Base-by-base conservation (phyloP, 2,113 vertebrate genomes). In the Ptychochromis oligacanthus region DNA sequence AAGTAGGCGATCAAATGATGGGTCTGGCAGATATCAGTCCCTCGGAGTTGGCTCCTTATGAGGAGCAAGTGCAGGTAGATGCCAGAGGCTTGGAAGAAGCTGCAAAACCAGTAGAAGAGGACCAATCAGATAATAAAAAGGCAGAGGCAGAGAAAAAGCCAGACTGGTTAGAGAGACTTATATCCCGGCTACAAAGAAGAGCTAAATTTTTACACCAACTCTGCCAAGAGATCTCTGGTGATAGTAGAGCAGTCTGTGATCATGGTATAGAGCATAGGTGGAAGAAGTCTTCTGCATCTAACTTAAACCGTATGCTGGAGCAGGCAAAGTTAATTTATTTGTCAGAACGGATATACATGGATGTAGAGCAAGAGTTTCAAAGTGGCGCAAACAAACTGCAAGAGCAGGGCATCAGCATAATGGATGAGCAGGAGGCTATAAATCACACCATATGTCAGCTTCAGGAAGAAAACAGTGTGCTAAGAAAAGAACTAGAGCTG, bases 251-350 rank as follows among this genome's bases (percentile, higher is more conserved):
- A 52, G 83, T 92, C 0, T 83, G 86, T 5, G 93, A 96, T 43
- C 81, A 89, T 2, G 54, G 81, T 15, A 5, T 56, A 31, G 75
- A 82, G 2, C 9, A 59, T 4, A 26, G 11, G 5, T 17, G 20
- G 52, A 84, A 75, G 40, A 62, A 72, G 20, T 26, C 67, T 28
- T 64, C 64, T 93, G 85, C 72, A 86, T 83, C 60, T 82, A 95
- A 93, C 93, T 91, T 96, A 22, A 95, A 94, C 2, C 95, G 96
- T 75, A 95, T 97, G 4, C 94, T 97, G 12, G 91, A 96, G 75
- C 97, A 97, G 90, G 97, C 95, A 65, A 97, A 96, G 88, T 87
- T 97, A 36, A 97, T 96, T 77, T 99, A 98, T 0, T 79, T 97
- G 0, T 94, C 95, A 12, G 96, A 96, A 87, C 96, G 94, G 86